Evolutionary conservation across 2,113 vertebrate genomes (phyloP).

Genomic region (Paracanthobrama guichenoti): DNA sequence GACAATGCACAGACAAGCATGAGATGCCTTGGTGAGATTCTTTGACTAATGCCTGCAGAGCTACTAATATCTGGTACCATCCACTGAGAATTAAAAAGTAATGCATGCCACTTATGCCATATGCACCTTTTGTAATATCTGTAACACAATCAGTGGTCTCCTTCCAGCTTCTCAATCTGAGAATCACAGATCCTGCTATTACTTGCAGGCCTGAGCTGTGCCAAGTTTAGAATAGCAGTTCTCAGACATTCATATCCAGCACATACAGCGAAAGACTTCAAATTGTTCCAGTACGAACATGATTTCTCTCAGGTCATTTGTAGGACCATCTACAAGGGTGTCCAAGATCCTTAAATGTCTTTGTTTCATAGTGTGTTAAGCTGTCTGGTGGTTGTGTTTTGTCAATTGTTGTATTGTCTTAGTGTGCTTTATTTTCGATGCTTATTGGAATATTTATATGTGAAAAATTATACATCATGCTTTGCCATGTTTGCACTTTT

Average conservation of each 20-base stretch:
- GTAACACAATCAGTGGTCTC: conserved; percentile 56
- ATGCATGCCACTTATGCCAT: conserved; percentile 88
- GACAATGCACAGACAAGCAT: conserved; percentile 90
- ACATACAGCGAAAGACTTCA: conserved; percentile 39
- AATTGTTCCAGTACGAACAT: conserved; percentile 64
- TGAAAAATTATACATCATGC: conserved; percentile 22
- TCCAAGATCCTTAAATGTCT: conserved; percentile 72
- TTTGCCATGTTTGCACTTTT: conserved; percentile 30
- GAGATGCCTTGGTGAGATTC: conserved; percentile 93
- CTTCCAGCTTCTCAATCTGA: conserved; percentile 67
- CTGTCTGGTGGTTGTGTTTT: conserved; percentile 42
- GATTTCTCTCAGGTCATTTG: conserved; percentile 61
- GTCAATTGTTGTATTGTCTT: conserved; percentile 2
- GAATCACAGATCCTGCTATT: conserved; percentile 57
- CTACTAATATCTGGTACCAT: conserved; percentile 62
- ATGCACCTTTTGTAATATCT: conserved; percentile 64
- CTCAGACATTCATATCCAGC: conserved; percentile 16
- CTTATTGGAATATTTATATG: conserved; percentile 5
- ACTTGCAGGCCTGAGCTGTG: conserved; percentile 24
- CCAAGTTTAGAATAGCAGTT: conserved; percentile 36
- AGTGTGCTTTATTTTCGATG: conserved; percentile 23
- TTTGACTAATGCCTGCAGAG: conserved; percentile 94
- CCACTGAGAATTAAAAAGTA: conserved; percentile 74
- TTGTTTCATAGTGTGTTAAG: conserved; percentile 49
- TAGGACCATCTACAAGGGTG: conserved; percentile 83